Evolutionary conservation across 2,888 invertebrate species (phyloP).

Genomic region (Baronia brevicornis): DNA sequence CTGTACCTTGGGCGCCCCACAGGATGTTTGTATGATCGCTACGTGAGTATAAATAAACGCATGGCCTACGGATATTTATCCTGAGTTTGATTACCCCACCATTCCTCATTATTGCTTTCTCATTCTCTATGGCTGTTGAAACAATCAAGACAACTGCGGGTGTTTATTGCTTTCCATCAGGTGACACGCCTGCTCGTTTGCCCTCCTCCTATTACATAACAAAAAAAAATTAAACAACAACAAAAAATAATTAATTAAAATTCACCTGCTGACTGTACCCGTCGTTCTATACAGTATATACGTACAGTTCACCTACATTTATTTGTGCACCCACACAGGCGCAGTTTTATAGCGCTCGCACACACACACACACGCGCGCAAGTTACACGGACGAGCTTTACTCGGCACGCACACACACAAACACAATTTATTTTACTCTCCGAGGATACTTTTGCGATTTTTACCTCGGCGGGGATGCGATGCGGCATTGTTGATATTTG

Average conservation of each 20-base stretch:
- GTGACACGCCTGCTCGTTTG: not conserved
- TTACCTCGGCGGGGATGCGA: slow-evolving; percentile 24
- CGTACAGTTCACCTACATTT: slow-evolving; percentile 69
- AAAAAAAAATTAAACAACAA: slow-evolving; percentile 7
- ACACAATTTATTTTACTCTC: slow-evolving; percentile 37
- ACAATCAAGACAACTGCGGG: no score
- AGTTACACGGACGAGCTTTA: slow-evolving; percentile 24
- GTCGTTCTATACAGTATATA: slow-evolving; percentile 48
- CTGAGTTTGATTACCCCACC: no score
- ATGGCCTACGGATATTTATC: no score
- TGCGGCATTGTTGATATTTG: slow-evolving; percentile 28
- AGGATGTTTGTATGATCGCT: no score
- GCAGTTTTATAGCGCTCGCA: slow-evolving; percentile 53
- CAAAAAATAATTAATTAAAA: slow-evolving; percentile 20
- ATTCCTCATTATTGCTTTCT: no score
- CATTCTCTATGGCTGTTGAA: no score
- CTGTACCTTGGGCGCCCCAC: no score
- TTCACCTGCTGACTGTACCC: slow-evolving; percentile 34
- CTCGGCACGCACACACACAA: slow-evolving; percentile 28
- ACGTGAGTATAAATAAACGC: no score
- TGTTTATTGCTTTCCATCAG: no score
- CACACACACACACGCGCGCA: slow-evolving; percentile 26
- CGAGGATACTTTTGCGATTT: slow-evolving; percentile 51
- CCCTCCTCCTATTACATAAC: slow-evolving; percentile 1
- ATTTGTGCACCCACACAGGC: slow-evolving; percentile 63